Percentiles rank a stretch among this genome's conserved stretches.
These are phyloP conservation scores for Atractosteus spatula DNA, from an alignment of 2,113 vertebrate genomes.

Conservation along the genomic window DNA sequence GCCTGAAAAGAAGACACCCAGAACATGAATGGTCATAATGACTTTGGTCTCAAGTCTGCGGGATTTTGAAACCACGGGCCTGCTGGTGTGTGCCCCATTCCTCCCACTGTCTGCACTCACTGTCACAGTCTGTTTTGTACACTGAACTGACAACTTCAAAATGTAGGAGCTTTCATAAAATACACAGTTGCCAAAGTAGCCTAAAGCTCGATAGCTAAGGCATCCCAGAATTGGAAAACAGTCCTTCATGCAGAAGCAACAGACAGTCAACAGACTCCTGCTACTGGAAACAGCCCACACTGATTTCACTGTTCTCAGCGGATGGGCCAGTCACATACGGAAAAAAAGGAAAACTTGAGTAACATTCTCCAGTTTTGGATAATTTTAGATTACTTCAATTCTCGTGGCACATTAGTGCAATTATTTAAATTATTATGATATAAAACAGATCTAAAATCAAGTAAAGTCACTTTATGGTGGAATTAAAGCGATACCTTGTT, in stretches of 20 bases:
- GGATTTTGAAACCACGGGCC: not conserved
- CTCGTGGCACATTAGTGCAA: slow-evolving; percentile 36
- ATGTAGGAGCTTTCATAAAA: slow-evolving; percentile 35
- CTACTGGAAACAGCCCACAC: slow-evolving; percentile 35
- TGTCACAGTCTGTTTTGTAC: slow-evolving; percentile 11
- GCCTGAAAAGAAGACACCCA: not conserved
- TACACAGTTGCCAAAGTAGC: slow-evolving; percentile 25
- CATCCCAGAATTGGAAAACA: slow-evolving; percentile 47
- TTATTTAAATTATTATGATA: slow-evolving; percentile 40
- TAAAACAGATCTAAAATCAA: slow-evolving; percentile 15
- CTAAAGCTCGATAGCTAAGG: slow-evolving; percentile 35
- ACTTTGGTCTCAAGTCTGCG: slow-evolving; percentile 3
- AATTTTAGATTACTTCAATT: slow-evolving; percentile 32
- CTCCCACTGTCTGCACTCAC: slow-evolving; percentile 23
- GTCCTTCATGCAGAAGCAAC: slow-evolving; percentile 36
- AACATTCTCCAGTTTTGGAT: slow-evolving; percentile 5
- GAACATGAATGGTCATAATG: not conserved
- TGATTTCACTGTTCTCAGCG: slow-evolving; percentile 29
- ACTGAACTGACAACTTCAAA: slow-evolving; percentile 22
- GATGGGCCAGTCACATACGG: slow-evolving; percentile 23
- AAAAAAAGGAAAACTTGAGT: slow-evolving; percentile 18
- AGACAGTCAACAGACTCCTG: slow-evolving; percentile 31
- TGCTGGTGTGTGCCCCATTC: not conserved
- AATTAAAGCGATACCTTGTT: not conserved
- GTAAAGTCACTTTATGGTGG: not conserved